A percentile compares a stretch with the other conserved stretches of the same genome.
phyloP scores from a whole-genome alignment of 2,797 vertebrate species.

The Cercopithecus neglectus region DNA sequence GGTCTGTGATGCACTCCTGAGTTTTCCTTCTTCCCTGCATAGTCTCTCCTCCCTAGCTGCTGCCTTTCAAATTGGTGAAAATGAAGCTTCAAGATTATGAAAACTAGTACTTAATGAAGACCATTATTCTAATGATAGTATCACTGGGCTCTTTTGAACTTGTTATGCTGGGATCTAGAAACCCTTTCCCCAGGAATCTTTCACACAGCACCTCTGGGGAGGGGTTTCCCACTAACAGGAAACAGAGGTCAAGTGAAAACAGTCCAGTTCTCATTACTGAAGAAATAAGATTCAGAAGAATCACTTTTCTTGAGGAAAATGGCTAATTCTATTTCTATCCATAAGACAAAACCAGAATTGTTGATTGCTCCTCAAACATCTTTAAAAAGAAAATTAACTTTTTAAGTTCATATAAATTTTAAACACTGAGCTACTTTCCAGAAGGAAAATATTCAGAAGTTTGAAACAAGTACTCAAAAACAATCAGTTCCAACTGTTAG shows the following conservation, averaged over 20 bases:
- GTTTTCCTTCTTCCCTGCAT: not conserved
- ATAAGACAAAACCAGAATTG: conserved; percentile 53
- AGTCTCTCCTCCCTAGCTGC: not conserved
- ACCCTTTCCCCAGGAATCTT: not conserved
- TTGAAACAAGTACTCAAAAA: conserved; percentile 49
- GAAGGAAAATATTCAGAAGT: conserved; percentile 19
- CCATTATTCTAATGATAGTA: conserved; percentile 27
- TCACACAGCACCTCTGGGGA: conserved; percentile 9
- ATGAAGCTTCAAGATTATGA: conserved; percentile 51
- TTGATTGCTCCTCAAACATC: conserved; percentile 1
- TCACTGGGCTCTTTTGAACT: not conserved
- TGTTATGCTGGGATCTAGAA: conserved; percentile 43
- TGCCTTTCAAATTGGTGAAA: conserved; percentile 51
- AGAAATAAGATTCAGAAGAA: conserved; percentile 39
- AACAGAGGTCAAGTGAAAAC: conserved; percentile 61
- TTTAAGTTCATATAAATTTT: conserved; percentile 38
- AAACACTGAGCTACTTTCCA: conserved; percentile 26
- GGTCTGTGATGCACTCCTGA: not conserved
- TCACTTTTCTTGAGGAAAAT: conserved; percentile 56
- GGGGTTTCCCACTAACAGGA: conserved; percentile 55
- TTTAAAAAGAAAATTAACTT: conserved; percentile 42
- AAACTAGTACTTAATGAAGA: conserved; percentile 43
- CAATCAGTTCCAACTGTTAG: conserved; percentile 42
- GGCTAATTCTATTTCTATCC: conserved; percentile 13
- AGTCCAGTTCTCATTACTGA: conserved; percentile 47